Percentiles rank a stretch among this genome's conserved stretches.
Evolutionary conservation across 2,888 invertebrate species (phyloP).

Genomic region (Cyaniris semiargus): DNA sequence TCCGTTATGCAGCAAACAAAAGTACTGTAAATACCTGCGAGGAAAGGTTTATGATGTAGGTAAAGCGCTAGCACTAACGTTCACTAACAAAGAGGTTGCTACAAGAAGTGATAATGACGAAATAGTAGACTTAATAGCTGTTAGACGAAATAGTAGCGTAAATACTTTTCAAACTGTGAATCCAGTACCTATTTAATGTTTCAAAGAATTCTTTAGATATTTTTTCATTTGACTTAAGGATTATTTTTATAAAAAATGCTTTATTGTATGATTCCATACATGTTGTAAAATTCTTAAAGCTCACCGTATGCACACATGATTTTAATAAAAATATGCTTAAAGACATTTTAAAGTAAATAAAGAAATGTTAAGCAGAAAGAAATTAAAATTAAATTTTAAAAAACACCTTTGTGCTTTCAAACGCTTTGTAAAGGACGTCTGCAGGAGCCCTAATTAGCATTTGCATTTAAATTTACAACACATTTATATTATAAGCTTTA

Average conservation of each 20-base stretch:
- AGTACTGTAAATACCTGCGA: constrained; percentile 35
- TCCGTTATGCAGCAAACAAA: constrained; percentile 46
- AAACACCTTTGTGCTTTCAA: constrained; percentile 35
- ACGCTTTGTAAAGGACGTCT: constrained; percentile 17
- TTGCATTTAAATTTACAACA: constrained; percentile 41
- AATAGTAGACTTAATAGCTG: neutral
- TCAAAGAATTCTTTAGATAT: neutral
- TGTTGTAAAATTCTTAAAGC: neutral
- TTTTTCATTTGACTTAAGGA: neutral
- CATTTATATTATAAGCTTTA: constrained; percentile 2
- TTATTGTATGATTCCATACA: neutral
- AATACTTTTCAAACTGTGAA: no score
- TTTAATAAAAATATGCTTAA: constrained; percentile 17
- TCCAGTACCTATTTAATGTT: no score
- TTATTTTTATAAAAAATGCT: no score
- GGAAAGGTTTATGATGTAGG: constrained; percentile 21
- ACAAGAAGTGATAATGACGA: neutral
- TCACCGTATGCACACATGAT: neutral
- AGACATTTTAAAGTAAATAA: constrained; percentile 21
- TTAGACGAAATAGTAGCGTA: neutral
- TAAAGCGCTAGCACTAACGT: neutral
- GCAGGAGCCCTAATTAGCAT: constrained; percentile 41
- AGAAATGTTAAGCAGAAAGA: constrained; percentile 6
- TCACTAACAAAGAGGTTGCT: neutral
- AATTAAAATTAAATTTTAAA: constrained; percentile 26